These are phyloP conservation scores for Cryptocephalus primarius DNA, from an alignment of 2,888 invertebrate species.

Conservation along the genomic window DNA sequence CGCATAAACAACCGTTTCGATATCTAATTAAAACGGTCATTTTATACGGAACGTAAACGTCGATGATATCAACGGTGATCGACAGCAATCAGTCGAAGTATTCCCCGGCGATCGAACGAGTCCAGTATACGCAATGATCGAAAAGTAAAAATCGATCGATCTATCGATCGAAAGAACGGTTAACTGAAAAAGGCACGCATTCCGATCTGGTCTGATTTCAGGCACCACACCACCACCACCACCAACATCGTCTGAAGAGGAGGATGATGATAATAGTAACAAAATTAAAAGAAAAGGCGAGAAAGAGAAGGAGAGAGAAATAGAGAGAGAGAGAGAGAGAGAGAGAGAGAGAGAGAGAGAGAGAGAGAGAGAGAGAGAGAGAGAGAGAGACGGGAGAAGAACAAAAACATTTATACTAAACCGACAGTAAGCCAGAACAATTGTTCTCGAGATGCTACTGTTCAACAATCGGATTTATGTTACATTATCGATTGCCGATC, in stretches of 20 bases:
- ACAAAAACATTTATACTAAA: conserved; percentile 33
- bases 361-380: neutral
- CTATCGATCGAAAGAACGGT: neutral
- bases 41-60: too few relatives aligned
- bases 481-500: conserved; percentile 25
- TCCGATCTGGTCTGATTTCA: conserved; percentile 9
- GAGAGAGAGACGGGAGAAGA: conserved; percentile 19
- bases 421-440: conserved; percentile 37
- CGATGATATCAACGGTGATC: too few relatives aligned
- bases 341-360: neutral
- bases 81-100: too few relatives aligned
- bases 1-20: too few relatives aligned
- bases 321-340: conserved; percentile 1
- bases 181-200: conserved; percentile 5
- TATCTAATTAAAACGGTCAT: too few relatives aligned
- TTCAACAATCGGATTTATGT: conserved; percentile 34
- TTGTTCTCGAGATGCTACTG: conserved; percentile 38
- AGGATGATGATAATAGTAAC: too few relatives aligned
- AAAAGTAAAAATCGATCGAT: too few relatives aligned
- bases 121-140: too few relatives aligned
- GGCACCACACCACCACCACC: conserved; percentile 6
- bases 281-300: neutral
- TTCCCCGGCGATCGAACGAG: too few relatives aligned
- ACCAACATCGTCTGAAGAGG: conserved; percentile 7
- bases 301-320: too few relatives aligned